These are phyloP conservation scores for Phylloscopus collybita DNA, from an alignment of 2,797 vertebrate genomes.

Conservation along the genomic window DNA sequence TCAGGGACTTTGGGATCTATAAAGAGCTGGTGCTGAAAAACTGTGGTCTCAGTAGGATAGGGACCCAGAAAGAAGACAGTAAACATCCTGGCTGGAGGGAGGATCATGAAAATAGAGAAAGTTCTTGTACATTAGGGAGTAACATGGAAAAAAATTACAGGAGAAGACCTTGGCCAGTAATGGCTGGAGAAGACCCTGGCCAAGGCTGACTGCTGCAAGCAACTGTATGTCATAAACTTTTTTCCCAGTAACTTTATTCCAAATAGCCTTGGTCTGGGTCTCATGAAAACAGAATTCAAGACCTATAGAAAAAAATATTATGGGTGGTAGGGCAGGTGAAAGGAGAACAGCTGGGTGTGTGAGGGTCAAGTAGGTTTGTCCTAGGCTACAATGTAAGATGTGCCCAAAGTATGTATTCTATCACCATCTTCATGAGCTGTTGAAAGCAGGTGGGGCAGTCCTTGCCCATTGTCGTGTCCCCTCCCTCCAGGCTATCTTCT, in stretches of 20 bases:
- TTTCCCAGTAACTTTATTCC: not conserved
- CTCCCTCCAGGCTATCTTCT: too few relatives aligned
- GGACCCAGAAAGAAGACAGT: not conserved
- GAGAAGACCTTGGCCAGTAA: not conserved
- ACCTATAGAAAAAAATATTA: not conserved
- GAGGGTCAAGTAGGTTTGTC: not conserved
- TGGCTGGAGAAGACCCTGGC: too few relatives aligned
- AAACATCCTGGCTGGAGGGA: not conserved
- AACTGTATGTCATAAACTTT: not conserved
- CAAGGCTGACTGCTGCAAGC: not conserved
- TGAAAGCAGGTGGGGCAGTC: too few relatives aligned
- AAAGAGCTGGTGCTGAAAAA: not conserved
- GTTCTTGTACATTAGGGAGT: not conserved
- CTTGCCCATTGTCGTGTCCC: too few relatives aligned
- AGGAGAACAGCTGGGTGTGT: not conserved
- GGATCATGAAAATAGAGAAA: not conserved
- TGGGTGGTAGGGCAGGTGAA: too few relatives aligned
- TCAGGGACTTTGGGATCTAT: not conserved
- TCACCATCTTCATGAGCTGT: too few relatives aligned
- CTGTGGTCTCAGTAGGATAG: not conserved
- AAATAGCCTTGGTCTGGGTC: too few relatives aligned
- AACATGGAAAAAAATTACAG: not conserved
- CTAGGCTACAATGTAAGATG: too few relatives aligned
- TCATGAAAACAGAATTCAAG: not conserved
- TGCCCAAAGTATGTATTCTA: too few relatives aligned